Evolutionary conservation across 2,888 invertebrate genomes (phyloP).

Genomic region (Eugnorisma glareosa): DNA sequence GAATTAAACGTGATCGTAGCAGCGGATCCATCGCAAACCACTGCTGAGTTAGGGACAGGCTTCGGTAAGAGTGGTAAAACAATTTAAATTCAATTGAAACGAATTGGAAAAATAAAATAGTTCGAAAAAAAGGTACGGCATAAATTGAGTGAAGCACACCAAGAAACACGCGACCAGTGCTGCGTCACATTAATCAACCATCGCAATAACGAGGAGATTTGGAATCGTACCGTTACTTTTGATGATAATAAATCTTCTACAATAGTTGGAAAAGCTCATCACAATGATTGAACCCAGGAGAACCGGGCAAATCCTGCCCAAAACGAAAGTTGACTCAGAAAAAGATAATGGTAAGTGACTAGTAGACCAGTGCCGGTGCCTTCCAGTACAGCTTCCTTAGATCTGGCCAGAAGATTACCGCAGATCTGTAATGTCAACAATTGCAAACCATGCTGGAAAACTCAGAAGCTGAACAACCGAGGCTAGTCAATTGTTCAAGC

Average conservation of each 20-base stretch:
- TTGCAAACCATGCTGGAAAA: not conserved
- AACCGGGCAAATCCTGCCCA: not conserved
- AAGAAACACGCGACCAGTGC: not conserved
- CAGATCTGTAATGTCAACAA: not conserved
- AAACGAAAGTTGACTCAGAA: not conserved
- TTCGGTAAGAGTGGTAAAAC: slow-evolving; percentile 60
- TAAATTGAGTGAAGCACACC: not conserved
- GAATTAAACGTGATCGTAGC: slow-evolving; percentile 44
- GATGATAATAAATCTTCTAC: not conserved
- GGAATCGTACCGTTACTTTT: not conserved
- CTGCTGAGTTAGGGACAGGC: slow-evolving; percentile 59
- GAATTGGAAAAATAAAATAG: not conserved
- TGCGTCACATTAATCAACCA: not conserved
- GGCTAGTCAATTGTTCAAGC: no score
- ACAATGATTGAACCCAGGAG: not conserved
- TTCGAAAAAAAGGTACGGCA: not conserved
- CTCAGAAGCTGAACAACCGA: no score
- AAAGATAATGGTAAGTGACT: not conserved
- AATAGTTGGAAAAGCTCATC: not conserved
- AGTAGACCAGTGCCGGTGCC: not conserved
- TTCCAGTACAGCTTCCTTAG: not conserved
- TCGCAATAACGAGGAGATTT: not conserved
- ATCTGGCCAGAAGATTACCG: not conserved
- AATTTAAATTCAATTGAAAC: slow-evolving; percentile 29
- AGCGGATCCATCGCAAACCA: slow-evolving; percentile 62